Percentiles rank a stretch among this genome's conserved stretches.
Conservation (phyloP, 2,888 invertebrate species). For the Lutraria lutraria region DNA sequence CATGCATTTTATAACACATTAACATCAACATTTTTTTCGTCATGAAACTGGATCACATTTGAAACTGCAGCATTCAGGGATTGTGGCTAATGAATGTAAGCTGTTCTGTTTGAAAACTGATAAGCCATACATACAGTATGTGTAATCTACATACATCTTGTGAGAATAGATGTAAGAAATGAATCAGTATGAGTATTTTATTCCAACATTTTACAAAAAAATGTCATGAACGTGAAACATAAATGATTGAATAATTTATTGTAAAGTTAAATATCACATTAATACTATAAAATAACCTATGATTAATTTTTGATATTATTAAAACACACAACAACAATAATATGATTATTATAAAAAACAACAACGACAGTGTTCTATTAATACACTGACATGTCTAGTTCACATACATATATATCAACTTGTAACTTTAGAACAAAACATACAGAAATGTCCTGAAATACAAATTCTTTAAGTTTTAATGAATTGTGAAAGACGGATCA, state of each 20-base stretch:
- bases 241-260: background rate
- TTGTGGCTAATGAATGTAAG: background rate
- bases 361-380: background rate
- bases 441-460: no score
- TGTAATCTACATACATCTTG: background rate
- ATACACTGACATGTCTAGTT: no score
- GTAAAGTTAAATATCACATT: constrained; percentile 13
- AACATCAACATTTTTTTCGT: no score
- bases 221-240: background rate
- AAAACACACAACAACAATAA: background rate
- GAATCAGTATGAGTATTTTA: background rate
- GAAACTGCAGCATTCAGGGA: background rate
- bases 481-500: no score
- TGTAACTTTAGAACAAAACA: no score
- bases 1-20: no score
- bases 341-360: background rate
- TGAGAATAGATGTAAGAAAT: no score
- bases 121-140: background rate
- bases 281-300: background rate
- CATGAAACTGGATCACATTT: no score
- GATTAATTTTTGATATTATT: background rate
- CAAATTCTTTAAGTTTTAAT: no score
- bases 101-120: background rate
- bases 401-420: no score
- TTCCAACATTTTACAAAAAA: constrained; percentile 15